Evolutionary conservation across 2,888 invertebrate genomes (phyloP), one percentile per base, ranked within the genome.

Genomic region (Minunthozetes semirufus): DNA sequence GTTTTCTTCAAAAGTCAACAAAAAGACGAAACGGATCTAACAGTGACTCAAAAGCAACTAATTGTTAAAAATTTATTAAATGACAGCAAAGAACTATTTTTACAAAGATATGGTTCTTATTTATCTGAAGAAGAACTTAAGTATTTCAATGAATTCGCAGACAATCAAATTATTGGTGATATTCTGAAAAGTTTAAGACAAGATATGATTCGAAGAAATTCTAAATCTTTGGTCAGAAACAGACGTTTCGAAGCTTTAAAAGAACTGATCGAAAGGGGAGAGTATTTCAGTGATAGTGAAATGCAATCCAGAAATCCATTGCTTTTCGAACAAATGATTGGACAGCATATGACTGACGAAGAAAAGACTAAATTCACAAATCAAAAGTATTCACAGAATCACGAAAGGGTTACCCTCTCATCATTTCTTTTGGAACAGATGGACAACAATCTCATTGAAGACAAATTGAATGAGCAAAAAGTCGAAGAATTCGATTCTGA

Each of bases 261-360:
- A 80, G 86, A 88, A 80, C 83, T 95, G 78, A 85, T 90, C 53
- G 84, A 86, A 72, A 87, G 88, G 78, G 87, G 88, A 15, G 85
- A 86, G 33, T 96, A 95, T 83, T 97, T 97, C 81, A 90, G 90
- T 81, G 94, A 96, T 82, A 88, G 88, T 76, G 91, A 93, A 85
- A 97, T 97, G 96, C 92, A 93, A 88, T 89, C 88, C 79, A 85
- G 97, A 76, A 92, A 94, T 82, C 97, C 96, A 0, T 85, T 92
- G 73, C 83, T 96, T 0, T 97, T 93, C 84, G 92, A 96, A 78
- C 91, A 94, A 80, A 85, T 97, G 79, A 86, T 97, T 61, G 96
- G 94, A 0, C 90, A 90, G 80, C 94, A 90, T 82, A 83, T 95
- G 78, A 89, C 90, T 2, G 88, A 89, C 75, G 88, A 89, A 42